Percentiles rank a stretch among this genome's conserved stretches.
Evolutionary conservation across 2,113 vertebrate species (phyloP).

Genomic region (Irena cyanogastra): DNA sequence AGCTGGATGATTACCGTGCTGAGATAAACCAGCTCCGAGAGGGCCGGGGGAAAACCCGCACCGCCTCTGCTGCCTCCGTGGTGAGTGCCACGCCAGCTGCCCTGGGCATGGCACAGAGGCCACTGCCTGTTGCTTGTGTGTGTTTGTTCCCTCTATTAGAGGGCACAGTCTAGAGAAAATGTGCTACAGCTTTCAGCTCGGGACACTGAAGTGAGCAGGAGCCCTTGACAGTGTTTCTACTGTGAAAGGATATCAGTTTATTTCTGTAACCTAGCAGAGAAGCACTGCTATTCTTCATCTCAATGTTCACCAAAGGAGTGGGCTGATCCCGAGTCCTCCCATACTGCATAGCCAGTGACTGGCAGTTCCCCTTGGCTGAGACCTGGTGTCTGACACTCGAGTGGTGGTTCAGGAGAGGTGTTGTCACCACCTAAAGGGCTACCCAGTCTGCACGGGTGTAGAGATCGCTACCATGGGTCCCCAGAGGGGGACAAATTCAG

Average conservation of each 20-base stretch:
- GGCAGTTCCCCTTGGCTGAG: not conserved
- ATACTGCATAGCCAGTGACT: not conserved
- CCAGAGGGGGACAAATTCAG: not conserved
- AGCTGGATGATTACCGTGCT: conserved; percentile 71
- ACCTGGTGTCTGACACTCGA: not conserved
- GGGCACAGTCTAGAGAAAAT: not conserved
- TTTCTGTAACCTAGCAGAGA: not conserved
- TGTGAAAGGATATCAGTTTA: not conserved
- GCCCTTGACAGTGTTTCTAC: not conserved
- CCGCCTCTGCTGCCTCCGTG: not conserved
- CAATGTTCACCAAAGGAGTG: not conserved
- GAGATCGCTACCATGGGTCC: rapidly evolving
- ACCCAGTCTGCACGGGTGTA: not conserved
- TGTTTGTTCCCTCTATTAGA: not conserved
- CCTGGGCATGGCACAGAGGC: rapidly evolving
- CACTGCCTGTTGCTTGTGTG: rapidly evolving
- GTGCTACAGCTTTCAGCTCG: not conserved
- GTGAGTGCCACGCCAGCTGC: not conserved
- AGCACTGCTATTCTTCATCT: rapidly evolving
- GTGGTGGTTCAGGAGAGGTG: not conserved
- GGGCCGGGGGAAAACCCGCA: not conserved
- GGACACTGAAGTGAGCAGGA: not conserved
- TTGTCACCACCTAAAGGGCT: not conserved
- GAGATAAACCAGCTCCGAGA: conserved; percentile 64
- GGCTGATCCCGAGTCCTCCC: not conserved